Conservation (phyloP, 2,113 vertebrate genomes). For the Hydrolagus affinis region DNA sequence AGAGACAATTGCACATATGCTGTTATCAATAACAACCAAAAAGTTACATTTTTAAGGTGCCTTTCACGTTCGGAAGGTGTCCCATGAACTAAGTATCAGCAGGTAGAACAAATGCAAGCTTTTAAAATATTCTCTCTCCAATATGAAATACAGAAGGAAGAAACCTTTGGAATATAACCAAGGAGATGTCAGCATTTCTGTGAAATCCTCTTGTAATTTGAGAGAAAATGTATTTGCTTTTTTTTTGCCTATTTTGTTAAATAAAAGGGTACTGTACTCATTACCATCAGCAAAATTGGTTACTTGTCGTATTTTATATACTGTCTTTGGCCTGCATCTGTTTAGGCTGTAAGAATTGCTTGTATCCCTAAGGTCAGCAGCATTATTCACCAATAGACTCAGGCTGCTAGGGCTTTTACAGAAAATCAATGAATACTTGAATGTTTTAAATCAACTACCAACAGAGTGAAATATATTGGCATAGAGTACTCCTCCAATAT, state of each 20-base stretch:
- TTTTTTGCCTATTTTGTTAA: not conserved
- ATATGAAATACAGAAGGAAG: not conserved
- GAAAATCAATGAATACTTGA: not conserved
- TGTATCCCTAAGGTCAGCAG: not conserved
- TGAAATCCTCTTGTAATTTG: not conserved
- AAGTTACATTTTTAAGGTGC: no score
- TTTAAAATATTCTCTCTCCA: not conserved
- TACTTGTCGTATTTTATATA: not conserved
- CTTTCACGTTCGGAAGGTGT: no score
- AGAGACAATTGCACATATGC: no score
- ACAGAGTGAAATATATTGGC: not conserved
- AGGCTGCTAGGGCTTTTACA: not conserved
- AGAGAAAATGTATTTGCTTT: not conserved
- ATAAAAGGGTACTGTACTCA: no score
- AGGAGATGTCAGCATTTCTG: not conserved
- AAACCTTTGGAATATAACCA: not conserved
- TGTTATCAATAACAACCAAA: no score
- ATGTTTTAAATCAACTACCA: slow-evolving; percentile 5
- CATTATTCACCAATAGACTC: not conserved
- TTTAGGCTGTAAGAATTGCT: not conserved
- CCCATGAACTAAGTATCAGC: not conserved
- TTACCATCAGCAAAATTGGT: not conserved
- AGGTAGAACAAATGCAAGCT: not conserved
- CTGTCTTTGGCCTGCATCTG: not conserved
- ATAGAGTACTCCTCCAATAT: not conserved